Percentiles rank a stretch among this genome's conserved stretches.
Conservation (phyloP, 2,113 vertebrate genomes). For the Poecile atricapillus region DNA sequence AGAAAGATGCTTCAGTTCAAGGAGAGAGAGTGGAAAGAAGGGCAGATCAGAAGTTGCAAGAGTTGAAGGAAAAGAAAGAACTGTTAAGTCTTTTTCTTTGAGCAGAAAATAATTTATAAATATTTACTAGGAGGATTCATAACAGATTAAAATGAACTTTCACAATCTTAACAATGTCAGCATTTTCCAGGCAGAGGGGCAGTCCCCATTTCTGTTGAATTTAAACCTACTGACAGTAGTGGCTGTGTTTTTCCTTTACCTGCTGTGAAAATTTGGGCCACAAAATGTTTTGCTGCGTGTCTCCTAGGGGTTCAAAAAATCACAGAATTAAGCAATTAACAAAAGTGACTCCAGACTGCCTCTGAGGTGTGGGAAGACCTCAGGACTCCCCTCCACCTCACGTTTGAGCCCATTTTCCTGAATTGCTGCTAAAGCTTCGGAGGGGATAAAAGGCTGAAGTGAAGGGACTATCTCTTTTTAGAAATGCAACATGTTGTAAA, state of each 20-base stretch:
- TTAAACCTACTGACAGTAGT: neutral
- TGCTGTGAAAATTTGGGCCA: neutral
- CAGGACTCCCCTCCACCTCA: neutral
- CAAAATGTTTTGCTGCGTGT: neutral
- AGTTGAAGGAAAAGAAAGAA: neutral
- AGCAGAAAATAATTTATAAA: neutral
- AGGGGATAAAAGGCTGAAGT: neutral
- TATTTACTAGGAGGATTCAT: neutral
- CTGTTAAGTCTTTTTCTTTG: neutral
- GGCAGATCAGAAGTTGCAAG: neutral
- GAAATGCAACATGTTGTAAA: neutral
- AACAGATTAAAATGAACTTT: neutral
- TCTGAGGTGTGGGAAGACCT: neutral
- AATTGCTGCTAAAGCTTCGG: neutral
- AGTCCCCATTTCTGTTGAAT: neutral
- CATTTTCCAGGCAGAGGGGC: neutral
- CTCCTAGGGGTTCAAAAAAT: neutral
- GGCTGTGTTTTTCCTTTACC: neutral
- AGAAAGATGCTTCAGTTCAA: neutral
- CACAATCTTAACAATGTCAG: neutral
- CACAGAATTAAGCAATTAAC: neutral
- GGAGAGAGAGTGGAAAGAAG: neutral
- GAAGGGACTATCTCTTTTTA: neutral
- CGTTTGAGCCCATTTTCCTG: neutral
- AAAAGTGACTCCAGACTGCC: neutral